Conservation (phyloP, 2,113 vertebrate species). For the Ondatra zibethicus region DNA sequence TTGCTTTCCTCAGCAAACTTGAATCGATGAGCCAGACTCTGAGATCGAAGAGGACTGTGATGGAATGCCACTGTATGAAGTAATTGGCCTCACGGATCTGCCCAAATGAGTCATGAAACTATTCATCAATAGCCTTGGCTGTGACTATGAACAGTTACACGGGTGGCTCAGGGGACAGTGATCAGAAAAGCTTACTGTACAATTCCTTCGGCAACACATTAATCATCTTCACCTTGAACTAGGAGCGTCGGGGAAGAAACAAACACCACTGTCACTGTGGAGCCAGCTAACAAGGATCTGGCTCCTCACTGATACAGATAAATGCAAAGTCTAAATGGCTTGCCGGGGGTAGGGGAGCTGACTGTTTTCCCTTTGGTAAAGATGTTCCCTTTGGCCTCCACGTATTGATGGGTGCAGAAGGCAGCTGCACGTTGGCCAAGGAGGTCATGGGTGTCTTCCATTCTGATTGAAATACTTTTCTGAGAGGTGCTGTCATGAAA, state of each 20-base stretch:
- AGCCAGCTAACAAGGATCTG: slow-evolving; percentile 77
- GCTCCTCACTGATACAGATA: slow-evolving; percentile 55
- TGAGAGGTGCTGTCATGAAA: background rate
- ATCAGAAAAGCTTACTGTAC: slow-evolving; percentile 74
- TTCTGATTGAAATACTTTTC: background rate
- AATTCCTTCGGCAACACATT: slow-evolving; percentile 67
- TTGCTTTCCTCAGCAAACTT: slow-evolving; percentile 65
- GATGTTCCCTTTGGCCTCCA: background rate
- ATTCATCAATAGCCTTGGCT: slow-evolving; percentile 80
- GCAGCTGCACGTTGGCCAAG: accelerated
- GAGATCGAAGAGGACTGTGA: slow-evolving; percentile 78
- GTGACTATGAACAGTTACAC: slow-evolving; percentile 18
- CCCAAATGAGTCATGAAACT: slow-evolving; percentile 83
- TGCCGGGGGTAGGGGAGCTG: accelerated
- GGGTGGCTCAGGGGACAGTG: slow-evolving; percentile 43
- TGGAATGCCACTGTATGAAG: slow-evolving; percentile 84
- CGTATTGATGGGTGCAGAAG: accelerated
- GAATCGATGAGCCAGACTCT: slow-evolving; percentile 82
- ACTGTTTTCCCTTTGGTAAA: background rate
- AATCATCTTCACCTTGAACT: slow-evolving; percentile 73
- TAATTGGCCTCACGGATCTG: slow-evolving; percentile 83
- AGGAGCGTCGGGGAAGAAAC: slow-evolving; percentile 32
- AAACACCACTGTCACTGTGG: slow-evolving; percentile 52
- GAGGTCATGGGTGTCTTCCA: accelerated
- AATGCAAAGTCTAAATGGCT: slow-evolving; percentile 1